A percentile compares a stretch with the other conserved stretches of the same genome.
phyloP scores from a whole-genome alignment of 2,113 vertebrate species.

The Ctenomys sociabilis region DNA sequence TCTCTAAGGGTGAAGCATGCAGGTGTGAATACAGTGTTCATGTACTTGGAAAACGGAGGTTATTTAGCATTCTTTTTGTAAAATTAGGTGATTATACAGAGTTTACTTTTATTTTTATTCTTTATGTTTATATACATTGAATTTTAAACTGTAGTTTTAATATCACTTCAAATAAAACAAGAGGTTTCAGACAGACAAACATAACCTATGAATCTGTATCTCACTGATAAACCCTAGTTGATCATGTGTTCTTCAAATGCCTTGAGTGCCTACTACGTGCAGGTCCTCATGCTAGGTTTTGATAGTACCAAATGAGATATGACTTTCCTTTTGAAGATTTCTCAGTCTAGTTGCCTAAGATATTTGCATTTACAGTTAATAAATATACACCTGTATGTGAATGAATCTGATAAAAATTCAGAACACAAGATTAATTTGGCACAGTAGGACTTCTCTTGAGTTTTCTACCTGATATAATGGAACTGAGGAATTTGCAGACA shows the following conservation, averaged over 20 bases:
- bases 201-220: background rate
- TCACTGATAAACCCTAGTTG: background rate
- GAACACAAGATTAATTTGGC: conserved; percentile 28
- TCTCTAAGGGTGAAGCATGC: background rate
- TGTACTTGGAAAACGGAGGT: background rate
- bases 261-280: background rate
- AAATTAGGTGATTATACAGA: background rate
- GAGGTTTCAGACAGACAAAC: background rate
- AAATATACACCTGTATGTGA: background rate
- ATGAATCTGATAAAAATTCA: background rate
- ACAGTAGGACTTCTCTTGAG: background rate
- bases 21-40: background rate
- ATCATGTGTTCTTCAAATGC: background rate
- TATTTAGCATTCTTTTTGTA: conserved; percentile 28
- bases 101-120: conserved; percentile 16
- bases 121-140: conserved; percentile 28
- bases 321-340: background rate
- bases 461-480: background rate
- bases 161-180: conserved; percentile 21
- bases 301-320: background rate
- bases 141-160: background rate
- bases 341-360: background rate
- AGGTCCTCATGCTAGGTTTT: background rate
- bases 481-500: background rate
- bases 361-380: background rate